These are phyloP conservation scores for Steromphala cineraria DNA, from an alignment of 2,888 invertebrate genomes.

Conservation along the genomic window DNA sequence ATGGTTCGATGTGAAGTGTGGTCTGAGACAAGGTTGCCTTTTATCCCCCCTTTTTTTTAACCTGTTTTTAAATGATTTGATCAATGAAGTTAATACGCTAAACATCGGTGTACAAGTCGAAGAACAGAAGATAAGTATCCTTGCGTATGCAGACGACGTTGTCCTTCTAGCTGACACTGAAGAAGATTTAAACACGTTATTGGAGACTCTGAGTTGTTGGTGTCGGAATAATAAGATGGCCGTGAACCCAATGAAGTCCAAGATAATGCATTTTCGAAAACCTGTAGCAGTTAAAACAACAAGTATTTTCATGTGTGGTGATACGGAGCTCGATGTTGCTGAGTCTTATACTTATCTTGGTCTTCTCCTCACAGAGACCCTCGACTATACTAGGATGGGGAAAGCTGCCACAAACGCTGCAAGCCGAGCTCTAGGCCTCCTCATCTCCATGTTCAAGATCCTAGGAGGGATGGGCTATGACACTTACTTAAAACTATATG, in stretches of 20 bases:
- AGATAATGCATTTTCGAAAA: not conserved
- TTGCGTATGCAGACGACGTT: too few species aligned
- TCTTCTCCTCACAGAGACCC: not conserved
- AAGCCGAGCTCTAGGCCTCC: constrained; percentile 6
- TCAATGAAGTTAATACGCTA: not conserved
- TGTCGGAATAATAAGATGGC: not conserved
- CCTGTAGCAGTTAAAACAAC: not conserved
- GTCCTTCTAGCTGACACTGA: not conserved
- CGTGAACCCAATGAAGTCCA: not conserved
- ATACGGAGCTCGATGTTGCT: not conserved
- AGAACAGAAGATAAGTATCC: not conserved
- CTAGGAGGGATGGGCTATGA: too few species aligned
- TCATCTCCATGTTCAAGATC: too few species aligned
- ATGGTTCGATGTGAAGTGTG: too few species aligned
- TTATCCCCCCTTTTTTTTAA: too few species aligned
- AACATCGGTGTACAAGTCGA: not conserved
- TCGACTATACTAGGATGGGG: constrained; percentile 14
- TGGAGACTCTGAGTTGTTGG: not conserved
- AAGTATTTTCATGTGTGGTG: not conserved
- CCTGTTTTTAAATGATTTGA: not conserved
- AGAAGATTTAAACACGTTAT: not conserved
- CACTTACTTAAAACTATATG: too few species aligned
- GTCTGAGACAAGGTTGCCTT: too few species aligned
- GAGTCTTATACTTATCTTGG: not conserved
- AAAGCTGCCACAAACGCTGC: constrained; percentile 8